These are phyloP conservation scores for Scaeva pyrastri DNA, from an alignment of 2,888 invertebrate species.

Conservation along the genomic window DNA sequence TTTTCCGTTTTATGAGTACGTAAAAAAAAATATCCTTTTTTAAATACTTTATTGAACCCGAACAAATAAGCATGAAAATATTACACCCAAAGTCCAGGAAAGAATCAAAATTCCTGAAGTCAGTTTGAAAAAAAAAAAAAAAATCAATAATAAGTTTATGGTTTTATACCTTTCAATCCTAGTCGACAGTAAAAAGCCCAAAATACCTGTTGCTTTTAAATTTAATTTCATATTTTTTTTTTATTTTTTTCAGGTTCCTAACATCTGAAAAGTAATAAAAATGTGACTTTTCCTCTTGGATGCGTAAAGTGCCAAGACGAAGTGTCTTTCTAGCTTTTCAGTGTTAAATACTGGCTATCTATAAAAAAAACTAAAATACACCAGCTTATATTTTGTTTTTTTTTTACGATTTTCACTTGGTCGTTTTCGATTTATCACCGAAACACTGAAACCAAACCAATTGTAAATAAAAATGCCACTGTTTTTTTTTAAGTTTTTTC, in stretches of 20 bases:
- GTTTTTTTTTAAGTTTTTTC: background rate
- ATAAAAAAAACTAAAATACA: background rate
- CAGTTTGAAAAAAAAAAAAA: background rate
- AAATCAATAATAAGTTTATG: background rate
- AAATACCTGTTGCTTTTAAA: background rate
- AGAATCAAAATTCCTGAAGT: background rate
- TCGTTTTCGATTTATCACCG: background rate
- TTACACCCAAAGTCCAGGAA: background rate
- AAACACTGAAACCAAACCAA: background rate
- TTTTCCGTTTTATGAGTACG: too few relatives aligned
- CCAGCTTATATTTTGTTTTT: constrained; percentile 8
- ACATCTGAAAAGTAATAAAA: constrained; percentile 13
- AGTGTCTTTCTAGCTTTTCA: background rate
- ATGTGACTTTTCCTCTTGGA: constrained; percentile 4
- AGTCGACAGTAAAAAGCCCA: background rate
- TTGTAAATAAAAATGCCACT: background rate
- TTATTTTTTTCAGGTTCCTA: background rate
- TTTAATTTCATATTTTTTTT: background rate
- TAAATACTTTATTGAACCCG: too few relatives aligned
- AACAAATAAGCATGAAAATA: background rate
- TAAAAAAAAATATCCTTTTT: too few relatives aligned
- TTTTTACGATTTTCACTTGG: constrained; percentile 7
- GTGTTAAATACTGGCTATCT: background rate
- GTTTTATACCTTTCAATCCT: background rate
- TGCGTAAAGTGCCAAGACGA: background rate